Percentiles rank a stretch among this genome's conserved stretches.
Conservation (phyloP, 2,113 vertebrate species). For the Pseudopodoces humilis region DNA sequence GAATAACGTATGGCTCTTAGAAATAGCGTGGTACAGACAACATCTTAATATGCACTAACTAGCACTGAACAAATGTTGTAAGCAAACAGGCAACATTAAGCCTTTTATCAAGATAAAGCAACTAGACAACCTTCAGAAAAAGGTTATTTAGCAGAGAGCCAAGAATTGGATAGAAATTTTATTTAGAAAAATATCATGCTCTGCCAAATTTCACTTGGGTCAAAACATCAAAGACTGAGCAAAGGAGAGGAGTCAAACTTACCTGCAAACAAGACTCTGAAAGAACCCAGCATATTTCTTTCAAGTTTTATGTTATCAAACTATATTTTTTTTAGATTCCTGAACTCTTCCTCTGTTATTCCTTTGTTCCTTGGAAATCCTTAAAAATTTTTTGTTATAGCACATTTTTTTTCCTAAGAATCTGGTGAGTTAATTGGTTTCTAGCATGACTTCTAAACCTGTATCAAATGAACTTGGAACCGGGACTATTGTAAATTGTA, state of each 20-base stretch:
- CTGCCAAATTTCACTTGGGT: background rate
- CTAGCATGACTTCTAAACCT: background rate
- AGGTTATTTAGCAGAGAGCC: background rate
- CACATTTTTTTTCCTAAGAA: background rate
- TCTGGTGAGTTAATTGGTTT: background rate
- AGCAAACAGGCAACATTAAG: background rate
- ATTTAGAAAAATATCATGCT: background rate
- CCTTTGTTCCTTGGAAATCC: background rate
- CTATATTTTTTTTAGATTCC: background rate
- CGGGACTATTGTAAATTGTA: background rate
- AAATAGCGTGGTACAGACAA: background rate
- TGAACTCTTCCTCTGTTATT: background rate
- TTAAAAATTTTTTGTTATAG: background rate
- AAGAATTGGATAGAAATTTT: background rate
- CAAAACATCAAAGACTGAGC: background rate
- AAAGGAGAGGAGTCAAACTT: background rate
- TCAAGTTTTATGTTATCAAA: background rate
- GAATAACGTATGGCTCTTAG: background rate
- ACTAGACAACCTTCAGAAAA: background rate
- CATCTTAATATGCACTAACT: background rate
- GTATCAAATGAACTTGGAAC: background rate
- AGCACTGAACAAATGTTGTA: background rate
- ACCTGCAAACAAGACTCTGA: background rate
- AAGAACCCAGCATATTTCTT: background rate
- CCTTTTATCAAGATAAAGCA: background rate